phyloP scores from a whole-genome alignment of 2,113 vertebrate species.

The Poeciliopsis prolifica region DNA sequence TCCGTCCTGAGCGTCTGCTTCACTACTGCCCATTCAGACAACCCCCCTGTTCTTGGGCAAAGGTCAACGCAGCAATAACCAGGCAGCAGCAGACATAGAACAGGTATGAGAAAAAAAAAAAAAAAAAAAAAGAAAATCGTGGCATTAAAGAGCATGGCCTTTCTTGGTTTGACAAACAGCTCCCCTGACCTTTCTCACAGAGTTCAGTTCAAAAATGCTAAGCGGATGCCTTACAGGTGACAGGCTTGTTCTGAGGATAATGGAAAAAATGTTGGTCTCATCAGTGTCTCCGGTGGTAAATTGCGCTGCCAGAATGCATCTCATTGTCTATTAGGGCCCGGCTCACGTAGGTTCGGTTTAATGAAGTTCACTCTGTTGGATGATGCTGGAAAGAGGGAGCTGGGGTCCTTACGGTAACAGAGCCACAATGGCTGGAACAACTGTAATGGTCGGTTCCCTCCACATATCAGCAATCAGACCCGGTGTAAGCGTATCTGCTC shows the following conservation, averaged over 20 bases:
- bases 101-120: constrained; percentile 9
- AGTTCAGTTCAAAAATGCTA: constrained; percentile 30
- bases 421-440: constrained; percentile 30
- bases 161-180: constrained; percentile 57
- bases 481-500: background rate
- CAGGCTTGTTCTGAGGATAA: background rate
- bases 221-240: constrained; percentile 22
- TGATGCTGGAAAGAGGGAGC: constrained; percentile 9
- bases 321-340: constrained; percentile 35
- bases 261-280: constrained; percentile 23
- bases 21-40: constrained; percentile 17
- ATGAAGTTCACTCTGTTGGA: constrained; percentile 35
- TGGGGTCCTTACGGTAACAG: constrained; percentile 3
- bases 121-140: background rate
- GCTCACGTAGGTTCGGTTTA: constrained; percentile 11
- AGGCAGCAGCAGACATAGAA: constrained; percentile 10
- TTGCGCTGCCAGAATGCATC: constrained; percentile 34
- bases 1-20: constrained; percentile 17
- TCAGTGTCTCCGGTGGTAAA: constrained; percentile 36
- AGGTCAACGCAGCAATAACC: constrained; percentile 57
- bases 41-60: constrained; percentile 24
- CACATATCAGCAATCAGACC: constrained; percentile 11
- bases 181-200: constrained; percentile 52
- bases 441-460: constrained; percentile 24
- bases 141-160: constrained; percentile 24